phyloP scores from a whole-genome alignment of 2,888 invertebrate species.

The Synanthedon andrenaeformis region DNA sequence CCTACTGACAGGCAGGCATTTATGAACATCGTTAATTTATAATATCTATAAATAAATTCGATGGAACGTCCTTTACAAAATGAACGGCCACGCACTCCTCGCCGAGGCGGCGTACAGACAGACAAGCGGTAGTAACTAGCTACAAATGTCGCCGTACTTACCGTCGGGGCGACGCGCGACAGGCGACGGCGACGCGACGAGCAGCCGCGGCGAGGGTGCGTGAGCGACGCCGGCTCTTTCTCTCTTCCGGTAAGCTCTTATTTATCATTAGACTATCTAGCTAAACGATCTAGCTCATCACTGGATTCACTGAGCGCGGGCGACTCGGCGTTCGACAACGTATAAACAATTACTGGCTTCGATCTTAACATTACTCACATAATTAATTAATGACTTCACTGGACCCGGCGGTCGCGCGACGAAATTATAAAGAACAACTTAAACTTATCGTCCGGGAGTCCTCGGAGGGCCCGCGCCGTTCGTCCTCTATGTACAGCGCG shows the following conservation, averaged over 20 bases:
- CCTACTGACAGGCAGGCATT: slow-evolving; percentile 52
- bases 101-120: slow-evolving; percentile 16
- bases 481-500: slow-evolving; percentile 1
- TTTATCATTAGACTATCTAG: slow-evolving; percentile 59
- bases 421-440: slow-evolving; percentile 48
- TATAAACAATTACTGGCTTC: slow-evolving; percentile 60
- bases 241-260: slow-evolving; percentile 50
- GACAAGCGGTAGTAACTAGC: background rate
- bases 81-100: slow-evolving; percentile 33
- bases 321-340: slow-evolving; percentile 37
- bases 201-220: slow-evolving; percentile 24
- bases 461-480: slow-evolving; percentile 30
- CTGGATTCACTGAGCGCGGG: slow-evolving; percentile 13
- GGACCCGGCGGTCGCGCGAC: slow-evolving; percentile 15
- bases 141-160: slow-evolving; percentile 29
- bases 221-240: slow-evolving; percentile 34
- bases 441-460: slow-evolving; percentile 32
- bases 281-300: slow-evolving; percentile 48
- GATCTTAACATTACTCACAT: slow-evolving; percentile 55
- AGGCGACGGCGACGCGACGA: slow-evolving; percentile 18
- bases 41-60: slow-evolving; percentile 70
- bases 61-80: slow-evolving; percentile 64
- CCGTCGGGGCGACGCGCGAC: slow-evolving; percentile 13
- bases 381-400: slow-evolving; percentile 53
- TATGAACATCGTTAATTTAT: slow-evolving; percentile 59